Evolutionary conservation across 2,888 invertebrate species (phyloP).

Genomic region (Netelia inedita): DNA sequence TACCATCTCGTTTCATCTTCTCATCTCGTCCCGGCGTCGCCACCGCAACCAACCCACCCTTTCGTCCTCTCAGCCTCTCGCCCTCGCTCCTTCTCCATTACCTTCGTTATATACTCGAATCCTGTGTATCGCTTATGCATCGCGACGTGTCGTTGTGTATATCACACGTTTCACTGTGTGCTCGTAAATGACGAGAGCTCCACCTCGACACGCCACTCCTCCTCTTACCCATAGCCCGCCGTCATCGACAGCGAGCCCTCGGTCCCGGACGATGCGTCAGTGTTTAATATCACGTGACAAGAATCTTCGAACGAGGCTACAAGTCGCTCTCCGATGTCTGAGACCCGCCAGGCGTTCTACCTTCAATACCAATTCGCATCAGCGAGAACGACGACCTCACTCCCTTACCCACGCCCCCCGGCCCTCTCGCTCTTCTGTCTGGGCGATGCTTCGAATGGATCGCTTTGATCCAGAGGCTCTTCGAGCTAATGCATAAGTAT

Average conservation of each 20-base stretch:
- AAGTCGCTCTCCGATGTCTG: slow-evolving; percentile 40
- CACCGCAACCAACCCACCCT: slow-evolving; percentile 44
- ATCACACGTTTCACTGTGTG: slow-evolving; percentile 5
- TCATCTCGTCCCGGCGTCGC: slow-evolving; percentile 42
- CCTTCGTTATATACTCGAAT: neutral
- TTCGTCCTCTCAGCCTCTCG: neutral
- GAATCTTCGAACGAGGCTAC: slow-evolving; percentile 57
- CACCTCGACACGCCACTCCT: slow-evolving; percentile 1
- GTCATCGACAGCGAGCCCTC: slow-evolving; percentile 64
- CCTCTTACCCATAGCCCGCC: slow-evolving; percentile 57
- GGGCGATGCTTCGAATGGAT: slow-evolving; percentile 38
- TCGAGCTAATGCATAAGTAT: neutral
- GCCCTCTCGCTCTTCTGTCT: neutral
- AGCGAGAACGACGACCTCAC: slow-evolving; percentile 15
- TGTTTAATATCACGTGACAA: slow-evolving; percentile 68
- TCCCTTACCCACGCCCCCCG: neutral
- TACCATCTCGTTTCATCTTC: slow-evolving; percentile 54
- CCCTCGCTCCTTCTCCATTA: slow-evolving; percentile 2
- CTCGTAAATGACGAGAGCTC: slow-evolving; percentile 53
- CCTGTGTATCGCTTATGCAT: slow-evolving; percentile 34
- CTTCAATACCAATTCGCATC: slow-evolving; percentile 63
- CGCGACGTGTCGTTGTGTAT: slow-evolving; percentile 17
- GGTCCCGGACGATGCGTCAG: slow-evolving; percentile 43
- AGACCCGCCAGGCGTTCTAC: slow-evolving; percentile 41
- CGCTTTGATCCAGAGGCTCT: slow-evolving; percentile 48